Base-by-base conservation (phyloP, 2,797 vertebrate species). In the Vespertilio murinus region DNA sequence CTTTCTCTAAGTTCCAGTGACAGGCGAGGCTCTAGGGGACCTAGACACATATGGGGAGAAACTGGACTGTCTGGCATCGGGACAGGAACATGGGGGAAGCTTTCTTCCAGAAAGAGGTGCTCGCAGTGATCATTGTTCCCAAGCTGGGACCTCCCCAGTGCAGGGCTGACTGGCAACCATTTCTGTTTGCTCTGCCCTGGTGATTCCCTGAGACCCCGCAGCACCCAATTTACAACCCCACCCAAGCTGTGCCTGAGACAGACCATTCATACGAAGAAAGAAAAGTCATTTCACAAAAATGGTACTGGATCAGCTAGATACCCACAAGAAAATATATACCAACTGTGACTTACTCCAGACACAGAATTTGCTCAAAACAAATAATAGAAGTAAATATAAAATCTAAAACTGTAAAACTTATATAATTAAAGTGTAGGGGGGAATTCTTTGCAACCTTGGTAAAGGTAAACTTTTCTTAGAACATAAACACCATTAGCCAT, bases 381-480 rank as follows among this genome's bases (percentile, higher is more conserved):
- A 77, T 35, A 6, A 78, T 4, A 87, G 17, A 92, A 78, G 52
- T 54, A 67, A 90, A 69, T 87, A 13, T 83, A 83, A 90, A 87
- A 75, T 6, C 6, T 14, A 56, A 92, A 38, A n/a, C n/a, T 23
- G 23, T 61, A 42, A 69, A 64, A 47, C 6, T 17, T 83, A 61
- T 49, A 59, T 81, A 49, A 70, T 17, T 35, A 65, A 74, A 45
- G 3, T 13, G 59, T n/a, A 52, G 16, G 25, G 90, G 54, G 69
- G 42, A 75, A 79, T 82, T 52, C 6, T 80, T 78, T 73, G 61
- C 35, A 90, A 9, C 6, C 3, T 81, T 59, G 2, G 45, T 23
- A 18, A 40, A 87, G 1, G 13, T 23, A 64, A 77, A 33, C 2
- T 59, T 93, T 84, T 80, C 67, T 94, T 73, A 84, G 11, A 75